Evolutionary conservation across 1,140 invertebrate genomes (phyloP).

Genomic region (Eupristina koningsbergeri): DNA sequence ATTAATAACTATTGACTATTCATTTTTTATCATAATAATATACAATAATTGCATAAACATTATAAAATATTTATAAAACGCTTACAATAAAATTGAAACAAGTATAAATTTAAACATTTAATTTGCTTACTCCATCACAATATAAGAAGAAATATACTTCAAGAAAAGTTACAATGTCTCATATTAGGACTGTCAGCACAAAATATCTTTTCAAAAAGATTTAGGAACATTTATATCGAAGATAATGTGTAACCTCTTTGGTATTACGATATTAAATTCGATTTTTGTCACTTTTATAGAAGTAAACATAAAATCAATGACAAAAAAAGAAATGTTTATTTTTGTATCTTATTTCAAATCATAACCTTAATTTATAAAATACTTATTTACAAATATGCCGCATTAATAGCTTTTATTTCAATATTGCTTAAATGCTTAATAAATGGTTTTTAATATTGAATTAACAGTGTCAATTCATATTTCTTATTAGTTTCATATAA

Average conservation of each 20-base stretch:
- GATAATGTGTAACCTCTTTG: conserved; percentile 64
- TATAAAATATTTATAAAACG: conserved; percentile 71
- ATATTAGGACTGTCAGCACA: neutral
- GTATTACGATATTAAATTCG: no score
- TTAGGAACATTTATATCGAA: conserved; percentile 69
- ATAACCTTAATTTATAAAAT: neutral
- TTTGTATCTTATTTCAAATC: neutral
- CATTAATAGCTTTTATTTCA: neutral
- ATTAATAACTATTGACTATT: conserved; percentile 69
- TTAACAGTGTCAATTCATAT: no score
- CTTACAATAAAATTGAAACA: no score
- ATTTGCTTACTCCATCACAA: conserved; percentile 42
- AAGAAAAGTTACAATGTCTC: no score
- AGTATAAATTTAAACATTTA: conserved; percentile 58
- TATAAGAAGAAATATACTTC: neutral
- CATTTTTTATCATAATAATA: conserved; percentile 65
- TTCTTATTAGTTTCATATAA: no score
- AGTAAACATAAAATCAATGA: no score
- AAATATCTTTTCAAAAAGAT: conserved; percentile 46
- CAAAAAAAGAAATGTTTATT: neutral
- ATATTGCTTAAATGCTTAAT: neutral
- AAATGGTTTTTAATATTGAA: no score
- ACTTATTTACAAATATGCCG: neutral
- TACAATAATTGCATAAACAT: conserved; percentile 69
- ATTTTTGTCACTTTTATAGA: no score